phyloP scores from a whole-genome alignment of 2,113 vertebrate genomes.

The Centropus unirufus region DNA sequence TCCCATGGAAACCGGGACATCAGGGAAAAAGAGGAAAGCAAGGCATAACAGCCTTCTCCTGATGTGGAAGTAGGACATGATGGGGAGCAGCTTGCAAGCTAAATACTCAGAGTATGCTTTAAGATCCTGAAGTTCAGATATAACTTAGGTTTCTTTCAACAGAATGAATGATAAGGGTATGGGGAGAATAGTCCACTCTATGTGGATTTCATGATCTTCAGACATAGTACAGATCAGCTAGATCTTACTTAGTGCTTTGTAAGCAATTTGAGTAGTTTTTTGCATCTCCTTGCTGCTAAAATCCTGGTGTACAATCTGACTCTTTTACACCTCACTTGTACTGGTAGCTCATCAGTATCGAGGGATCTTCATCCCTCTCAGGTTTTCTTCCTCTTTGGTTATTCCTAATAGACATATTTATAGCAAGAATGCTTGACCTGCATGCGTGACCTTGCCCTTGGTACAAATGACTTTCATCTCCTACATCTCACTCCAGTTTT shows the following conservation, averaged over 20 bases:
- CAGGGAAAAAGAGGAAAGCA: neutral
- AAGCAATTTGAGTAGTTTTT: neutral
- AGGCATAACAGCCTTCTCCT: neutral
- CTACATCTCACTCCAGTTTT: neutral
- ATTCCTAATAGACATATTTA: neutral
- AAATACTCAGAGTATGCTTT: neutral
- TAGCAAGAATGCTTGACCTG: neutral
- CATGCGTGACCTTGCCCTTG: neutral
- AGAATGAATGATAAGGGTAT: neutral
- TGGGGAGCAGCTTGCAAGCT: neutral
- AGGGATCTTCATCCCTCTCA: neutral
- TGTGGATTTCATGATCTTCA: neutral
- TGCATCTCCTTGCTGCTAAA: neutral
- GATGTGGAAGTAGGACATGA: neutral
- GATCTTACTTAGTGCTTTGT: neutral
- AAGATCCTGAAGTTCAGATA: neutral
- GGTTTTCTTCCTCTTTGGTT: neutral
- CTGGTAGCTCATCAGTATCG: neutral
- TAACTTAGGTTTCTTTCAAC: neutral
- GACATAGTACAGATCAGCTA: neutral
- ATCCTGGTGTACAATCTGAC: neutral
- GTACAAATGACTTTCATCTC: neutral
- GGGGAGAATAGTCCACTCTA: neutral
- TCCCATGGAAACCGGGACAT: neutral
- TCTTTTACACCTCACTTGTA: neutral